Evolutionary conservation across 2,797 vertebrate genomes (phyloP).

Genomic region (Coccyzus lansbergi): DNA sequence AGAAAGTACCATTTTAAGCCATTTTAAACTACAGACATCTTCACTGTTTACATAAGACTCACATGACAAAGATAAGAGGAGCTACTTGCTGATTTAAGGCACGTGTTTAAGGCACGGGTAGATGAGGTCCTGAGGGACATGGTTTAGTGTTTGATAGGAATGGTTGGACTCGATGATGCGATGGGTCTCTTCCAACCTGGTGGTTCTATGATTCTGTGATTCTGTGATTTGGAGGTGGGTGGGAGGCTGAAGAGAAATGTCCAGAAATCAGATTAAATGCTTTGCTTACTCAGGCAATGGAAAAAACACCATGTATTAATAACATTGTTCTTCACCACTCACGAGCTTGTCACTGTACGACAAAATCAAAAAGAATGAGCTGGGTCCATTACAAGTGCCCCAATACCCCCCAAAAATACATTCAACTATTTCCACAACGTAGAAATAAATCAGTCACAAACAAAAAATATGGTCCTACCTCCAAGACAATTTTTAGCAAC

Average conservation of each 20-base stretch:
- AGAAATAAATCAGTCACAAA: neutral
- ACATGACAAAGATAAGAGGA: neutral
- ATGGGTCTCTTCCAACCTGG: no score
- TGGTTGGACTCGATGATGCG: no score
- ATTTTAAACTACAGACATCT: neutral
- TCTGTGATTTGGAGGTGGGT: accelerated
- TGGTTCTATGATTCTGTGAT: no score
- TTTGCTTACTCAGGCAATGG: neutral
- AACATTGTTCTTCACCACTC: neutral
- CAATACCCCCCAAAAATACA: neutral
- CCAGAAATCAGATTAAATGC: neutral
- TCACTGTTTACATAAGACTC: neutral
- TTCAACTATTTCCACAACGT: neutral
- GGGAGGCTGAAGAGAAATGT: neutral
- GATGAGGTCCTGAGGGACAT: no score
- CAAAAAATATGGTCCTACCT: neutral
- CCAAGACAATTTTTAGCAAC: neutral
- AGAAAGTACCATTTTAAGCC: neutral
- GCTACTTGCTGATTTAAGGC: neutral
- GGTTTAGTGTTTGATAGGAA: no score
- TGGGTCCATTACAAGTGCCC: neutral
- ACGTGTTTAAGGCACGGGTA: no score
- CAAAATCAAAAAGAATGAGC: neutral
- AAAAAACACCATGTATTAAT: neutral
- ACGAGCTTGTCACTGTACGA: neutral